A percentile compares a stretch with the other conserved stretches of the same genome.
phyloP scores from a whole-genome alignment of 2,888 invertebrate species.

The Synergus gifuensis region DNA sequence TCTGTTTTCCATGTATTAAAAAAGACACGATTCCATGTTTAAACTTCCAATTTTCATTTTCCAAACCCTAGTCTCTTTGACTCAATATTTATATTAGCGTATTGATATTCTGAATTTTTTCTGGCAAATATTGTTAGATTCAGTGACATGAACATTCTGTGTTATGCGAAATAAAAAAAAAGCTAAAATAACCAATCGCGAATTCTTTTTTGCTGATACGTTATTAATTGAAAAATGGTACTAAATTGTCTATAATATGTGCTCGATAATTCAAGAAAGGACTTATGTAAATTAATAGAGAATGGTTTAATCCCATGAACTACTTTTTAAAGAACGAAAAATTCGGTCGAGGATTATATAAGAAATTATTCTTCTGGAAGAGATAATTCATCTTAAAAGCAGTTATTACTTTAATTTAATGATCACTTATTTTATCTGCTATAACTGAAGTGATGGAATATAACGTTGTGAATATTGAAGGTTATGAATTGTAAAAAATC shows the following conservation, averaged over 20 bases:
- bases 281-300: neutral
- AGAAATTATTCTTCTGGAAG: neutral
- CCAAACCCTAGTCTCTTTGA: neutral
- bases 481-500: neutral
- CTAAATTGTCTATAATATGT: neutral
- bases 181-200: neutral
- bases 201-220: neutral
- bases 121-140: neutral
- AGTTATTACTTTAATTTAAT: neutral
- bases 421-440: neutral
- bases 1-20: neutral
- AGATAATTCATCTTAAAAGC: neutral
- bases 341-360: constrained; percentile 19
- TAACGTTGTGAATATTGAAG: neutral
- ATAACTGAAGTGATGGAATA: neutral
- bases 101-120: neutral
- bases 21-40: neutral
- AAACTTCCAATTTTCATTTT: constrained; percentile 4
- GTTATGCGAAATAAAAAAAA: neutral
- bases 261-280: neutral
- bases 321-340: neutral
- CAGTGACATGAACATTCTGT: neutral
- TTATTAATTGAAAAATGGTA: neutral
- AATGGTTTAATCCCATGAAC: constrained; percentile 9
- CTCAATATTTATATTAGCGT: neutral